Conservation (phyloP, 2,797 vertebrate species). For the Antrozous pallidus region DNA sequence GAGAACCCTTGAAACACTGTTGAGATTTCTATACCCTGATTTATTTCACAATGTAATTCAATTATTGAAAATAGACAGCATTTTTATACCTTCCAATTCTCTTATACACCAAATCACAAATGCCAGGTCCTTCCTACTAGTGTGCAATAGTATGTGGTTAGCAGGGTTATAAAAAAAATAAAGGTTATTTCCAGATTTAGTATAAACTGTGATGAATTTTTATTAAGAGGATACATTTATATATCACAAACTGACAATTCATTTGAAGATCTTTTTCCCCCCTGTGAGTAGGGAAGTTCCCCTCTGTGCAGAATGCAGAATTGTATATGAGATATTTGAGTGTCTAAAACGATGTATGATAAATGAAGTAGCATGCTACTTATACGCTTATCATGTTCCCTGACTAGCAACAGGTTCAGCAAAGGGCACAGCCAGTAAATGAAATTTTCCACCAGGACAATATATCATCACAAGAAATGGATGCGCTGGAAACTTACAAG, state of each 20-base stretch:
- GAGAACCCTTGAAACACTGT: slow-evolving; percentile 40
- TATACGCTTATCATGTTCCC: slow-evolving; percentile 99
- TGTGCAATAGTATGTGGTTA: slow-evolving; percentile 76
- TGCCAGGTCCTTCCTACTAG: slow-evolving; percentile 76
- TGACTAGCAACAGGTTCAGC: slow-evolving; percentile 99
- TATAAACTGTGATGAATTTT: slow-evolving; percentile 83
- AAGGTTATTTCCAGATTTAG: slow-evolving; percentile 70
- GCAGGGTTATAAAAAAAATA: slow-evolving; percentile 75
- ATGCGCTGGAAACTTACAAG: slow-evolving; percentile 94
- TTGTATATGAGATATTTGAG: slow-evolving; percentile 96
- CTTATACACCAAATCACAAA: slow-evolving; percentile 76
- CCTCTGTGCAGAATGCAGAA: slow-evolving; percentile 87
- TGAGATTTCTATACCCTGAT: slow-evolving; percentile 67
- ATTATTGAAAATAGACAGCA: slow-evolving; percentile 80
- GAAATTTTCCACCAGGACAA: slow-evolving; percentile 99
- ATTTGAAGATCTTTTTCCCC: slow-evolving; percentile 81
- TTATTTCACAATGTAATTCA: slow-evolving; percentile 79
- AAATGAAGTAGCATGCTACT: slow-evolving; percentile 98
- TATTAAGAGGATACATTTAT: slow-evolving; percentile 82
- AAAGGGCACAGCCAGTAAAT: slow-evolving; percentile 99
- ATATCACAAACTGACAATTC: slow-evolving; percentile 80
- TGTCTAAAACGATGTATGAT: slow-evolving; percentile 98
- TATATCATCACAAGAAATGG: slow-evolving; percentile 99
- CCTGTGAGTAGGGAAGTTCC: slow-evolving; percentile 89
- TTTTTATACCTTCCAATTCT: slow-evolving; percentile 80